phyloP scores from a whole-genome alignment of 2,888 invertebrate genomes.

The Platycheirus rosarum region DNA sequence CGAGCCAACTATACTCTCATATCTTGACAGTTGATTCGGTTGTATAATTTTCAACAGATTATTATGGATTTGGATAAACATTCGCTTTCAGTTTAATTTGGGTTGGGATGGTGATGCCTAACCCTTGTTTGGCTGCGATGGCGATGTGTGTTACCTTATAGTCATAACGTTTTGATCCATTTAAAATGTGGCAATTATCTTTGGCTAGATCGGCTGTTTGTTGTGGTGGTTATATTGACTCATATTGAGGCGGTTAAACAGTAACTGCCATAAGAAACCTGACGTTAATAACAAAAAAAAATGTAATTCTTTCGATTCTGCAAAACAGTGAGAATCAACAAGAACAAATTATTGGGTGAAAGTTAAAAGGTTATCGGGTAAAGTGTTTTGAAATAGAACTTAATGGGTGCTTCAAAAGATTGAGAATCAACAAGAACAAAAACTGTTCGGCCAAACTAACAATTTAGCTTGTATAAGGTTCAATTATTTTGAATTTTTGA shows the following conservation, averaged over 20 bases:
- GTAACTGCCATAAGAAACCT: too few species aligned
- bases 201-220: neutral
- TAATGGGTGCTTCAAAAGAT: too few species aligned
- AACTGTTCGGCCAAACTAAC: too few species aligned
- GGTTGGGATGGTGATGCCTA: constrained; percentile 49
- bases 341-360: too few species aligned
- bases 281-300: too few species aligned
- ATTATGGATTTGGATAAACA: constrained; percentile 38
- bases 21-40: constrained; percentile 22
- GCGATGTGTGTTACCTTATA: constrained; percentile 22
- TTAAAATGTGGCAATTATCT: constrained; percentile 52
- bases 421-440: too few species aligned
- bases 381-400: too few species aligned
- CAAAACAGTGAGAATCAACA: too few species aligned
- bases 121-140: constrained; percentile 59
- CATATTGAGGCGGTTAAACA: neutral
- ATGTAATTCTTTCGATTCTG: too few species aligned
- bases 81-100: constrained; percentile 36
- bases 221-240: neutral
- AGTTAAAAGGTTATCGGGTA: too few species aligned
- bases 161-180: constrained; percentile 61
- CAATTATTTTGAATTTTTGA: too few species aligned
- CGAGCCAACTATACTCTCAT: neutral
- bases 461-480: too few species aligned
- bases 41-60: neutral